phyloP scores from a whole-genome alignment of 2,797 vertebrate species.

The Coccyzus lansbergi region DNA sequence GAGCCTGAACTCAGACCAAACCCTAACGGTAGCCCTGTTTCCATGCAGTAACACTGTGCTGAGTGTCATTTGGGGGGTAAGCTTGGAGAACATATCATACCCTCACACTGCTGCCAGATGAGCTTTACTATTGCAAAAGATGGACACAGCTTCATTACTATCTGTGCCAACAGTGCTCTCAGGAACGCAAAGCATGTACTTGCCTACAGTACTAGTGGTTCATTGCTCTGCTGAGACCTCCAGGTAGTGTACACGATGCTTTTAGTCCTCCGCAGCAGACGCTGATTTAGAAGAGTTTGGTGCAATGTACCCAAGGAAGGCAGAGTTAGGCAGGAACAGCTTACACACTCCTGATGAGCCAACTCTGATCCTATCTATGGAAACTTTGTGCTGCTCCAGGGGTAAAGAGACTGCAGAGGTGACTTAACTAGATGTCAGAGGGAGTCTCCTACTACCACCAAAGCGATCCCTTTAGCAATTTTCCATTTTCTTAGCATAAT shows the following conservation, averaged over 20 bases:
- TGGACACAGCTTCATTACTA: not conserved
- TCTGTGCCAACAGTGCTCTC: not conserved
- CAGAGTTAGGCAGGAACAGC: not conserved
- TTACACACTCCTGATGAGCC: not conserved
- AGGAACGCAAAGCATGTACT: not conserved
- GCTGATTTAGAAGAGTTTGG: not conserved
- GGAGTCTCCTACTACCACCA: not conserved
- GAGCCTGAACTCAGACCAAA: not conserved
- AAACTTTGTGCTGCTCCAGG: constrained; percentile 17
- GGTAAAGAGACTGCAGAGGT: not conserved
- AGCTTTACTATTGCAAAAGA: not conserved
- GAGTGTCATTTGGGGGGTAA: not conserved
- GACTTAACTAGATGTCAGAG: not conserved
- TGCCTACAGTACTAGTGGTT: not conserved
- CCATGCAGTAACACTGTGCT: not conserved
- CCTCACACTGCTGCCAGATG: not conserved
- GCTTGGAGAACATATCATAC: not conserved
- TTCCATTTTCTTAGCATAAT: not conserved
- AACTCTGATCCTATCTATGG: constrained; percentile 5
- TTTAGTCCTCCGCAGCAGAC: not conserved
- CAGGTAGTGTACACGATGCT: not conserved
- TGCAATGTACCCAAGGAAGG: not conserved
- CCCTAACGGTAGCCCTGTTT: not conserved
- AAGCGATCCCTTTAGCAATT: not conserved
- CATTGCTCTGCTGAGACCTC: not conserved